These are phyloP conservation scores for Poeciliopsis turrubarensis DNA, from an alignment of 2,113 vertebrate species.

Conservation along the genomic window DNA sequence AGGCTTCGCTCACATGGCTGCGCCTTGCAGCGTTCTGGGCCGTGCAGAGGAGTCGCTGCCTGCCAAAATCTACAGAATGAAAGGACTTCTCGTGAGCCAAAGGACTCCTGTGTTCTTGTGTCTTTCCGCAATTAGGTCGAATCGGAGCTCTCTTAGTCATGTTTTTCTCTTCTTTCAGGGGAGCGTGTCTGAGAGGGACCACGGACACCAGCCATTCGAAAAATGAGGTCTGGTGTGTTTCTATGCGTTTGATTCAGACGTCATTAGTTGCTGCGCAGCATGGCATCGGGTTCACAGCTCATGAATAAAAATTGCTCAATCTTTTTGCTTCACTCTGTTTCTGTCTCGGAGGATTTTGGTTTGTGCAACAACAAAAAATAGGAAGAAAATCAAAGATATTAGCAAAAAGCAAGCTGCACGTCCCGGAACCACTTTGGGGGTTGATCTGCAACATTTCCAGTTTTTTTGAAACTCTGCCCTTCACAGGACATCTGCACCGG, in stretches of 20 bases:
- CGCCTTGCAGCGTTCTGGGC: slow-evolving; percentile 30
- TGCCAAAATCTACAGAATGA: slow-evolving; percentile 50
- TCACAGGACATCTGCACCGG: background rate
- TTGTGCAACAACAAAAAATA: background rate
- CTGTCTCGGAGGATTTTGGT: background rate
- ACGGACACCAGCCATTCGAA: slow-evolving; percentile 31
- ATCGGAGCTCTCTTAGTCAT: background rate
- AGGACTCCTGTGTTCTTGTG: too few species aligned
- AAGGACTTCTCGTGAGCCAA: slow-evolving; percentile 60
- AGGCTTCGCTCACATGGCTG: slow-evolving; percentile 30
- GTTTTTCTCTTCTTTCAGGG: slow-evolving; percentile 39
- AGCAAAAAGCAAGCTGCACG: background rate
- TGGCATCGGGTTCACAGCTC: background rate
- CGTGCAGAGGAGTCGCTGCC: slow-evolving; percentile 44
- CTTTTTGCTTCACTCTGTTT: background rate
- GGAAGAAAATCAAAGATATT: background rate
- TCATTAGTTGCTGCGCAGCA: background rate
- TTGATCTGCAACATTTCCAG: too few species aligned
- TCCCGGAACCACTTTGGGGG: too few species aligned
- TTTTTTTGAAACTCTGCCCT: too few species aligned
- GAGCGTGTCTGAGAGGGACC: slow-evolving; percentile 35
- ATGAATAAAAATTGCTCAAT: slow-evolving; percentile 10
- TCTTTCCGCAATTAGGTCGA: too few species aligned
- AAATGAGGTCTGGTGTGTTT: slow-evolving; percentile 33
- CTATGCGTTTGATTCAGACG: slow-evolving; percentile 10